These are phyloP conservation scores for Knipowitschia caucasica DNA, from an alignment of 2,797 vertebrate species.

Conservation along the genomic window DNA sequence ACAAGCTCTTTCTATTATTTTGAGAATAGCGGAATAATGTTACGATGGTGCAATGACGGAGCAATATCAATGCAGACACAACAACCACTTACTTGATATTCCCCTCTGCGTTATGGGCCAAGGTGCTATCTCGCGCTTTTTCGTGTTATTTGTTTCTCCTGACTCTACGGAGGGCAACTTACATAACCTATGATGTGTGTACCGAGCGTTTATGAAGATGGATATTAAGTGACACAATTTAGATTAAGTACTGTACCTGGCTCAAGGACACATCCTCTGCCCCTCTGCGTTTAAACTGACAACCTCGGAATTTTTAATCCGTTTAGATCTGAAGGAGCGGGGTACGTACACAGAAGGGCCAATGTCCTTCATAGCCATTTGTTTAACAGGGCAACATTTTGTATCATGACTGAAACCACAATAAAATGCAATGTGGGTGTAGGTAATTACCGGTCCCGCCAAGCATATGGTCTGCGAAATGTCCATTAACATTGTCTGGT, in stretches of 20 bases:
- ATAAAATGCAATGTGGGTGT: conserved; percentile 34
- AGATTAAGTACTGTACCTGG: conserved; percentile 62
- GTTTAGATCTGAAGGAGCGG: conserved; percentile 55
- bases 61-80: conserved; percentile 39
- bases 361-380: conserved; percentile 54
- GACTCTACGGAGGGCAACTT: conserved; percentile 61
- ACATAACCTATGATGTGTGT: conserved; percentile 54
- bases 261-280: conserved; percentile 65
- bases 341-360: conserved; percentile 60
- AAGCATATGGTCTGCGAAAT: conserved; percentile 63
- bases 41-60: conserved; percentile 39
- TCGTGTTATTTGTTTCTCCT: conserved; percentile 45
- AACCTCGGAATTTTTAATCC: conserved; percentile 68
- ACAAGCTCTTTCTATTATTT: conserved; percentile 20
- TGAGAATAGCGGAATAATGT: conserved; percentile 25
- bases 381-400: conserved; percentile 48
- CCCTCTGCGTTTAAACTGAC: conserved; percentile 56
- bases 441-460: conserved; percentile 48
- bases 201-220: conserved; percentile 63
- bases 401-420: conserved; percentile 50
- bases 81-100: conserved; percentile 49
- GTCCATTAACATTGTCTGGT: conserved; percentile 56
- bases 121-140: conserved; percentile 29
- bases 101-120: conserved; percentile 21
- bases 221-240: conserved; percentile 69